phyloP scores from a whole-genome alignment of 2,888 invertebrate genomes.

The Catocala nupta region DNA sequence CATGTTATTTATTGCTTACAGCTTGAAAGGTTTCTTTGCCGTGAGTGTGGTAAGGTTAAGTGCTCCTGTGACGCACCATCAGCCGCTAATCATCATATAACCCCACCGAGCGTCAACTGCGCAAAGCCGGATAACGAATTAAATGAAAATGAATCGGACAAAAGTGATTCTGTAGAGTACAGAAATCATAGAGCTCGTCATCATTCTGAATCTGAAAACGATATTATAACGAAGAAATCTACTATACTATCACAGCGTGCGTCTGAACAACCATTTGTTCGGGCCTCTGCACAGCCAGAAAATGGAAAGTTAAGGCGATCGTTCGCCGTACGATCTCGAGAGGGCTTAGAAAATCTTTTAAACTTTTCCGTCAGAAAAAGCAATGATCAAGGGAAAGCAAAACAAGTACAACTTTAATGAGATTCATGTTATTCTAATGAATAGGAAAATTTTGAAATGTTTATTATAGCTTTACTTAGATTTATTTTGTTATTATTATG shows the following conservation, averaged over 20 bases:
- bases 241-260: conserved; percentile 59
- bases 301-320: conserved; percentile 79
- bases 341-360: conserved; percentile 80
- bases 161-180: conserved; percentile 66
- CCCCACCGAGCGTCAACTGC: conserved; percentile 44
- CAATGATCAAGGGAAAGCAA: conserved; percentile 67
- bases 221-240: conserved; percentile 46
- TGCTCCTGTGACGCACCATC: conserved; percentile 85
- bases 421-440: conserved; percentile 17
- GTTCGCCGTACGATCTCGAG: conserved; percentile 80
- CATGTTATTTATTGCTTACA: conserved; percentile 89
- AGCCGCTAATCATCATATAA: conserved; percentile 50
- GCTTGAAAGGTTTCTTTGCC: conserved; percentile 92
- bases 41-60: conserved; percentile 90
- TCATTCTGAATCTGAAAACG: conserved; percentile 66
- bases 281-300: conserved; percentile 65
- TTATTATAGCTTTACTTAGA: conserved; percentile 46
- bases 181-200: conserved; percentile 66
- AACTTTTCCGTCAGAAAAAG: conserved; percentile 74
- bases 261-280: conserved; percentile 73
- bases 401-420: conserved; percentile 62
- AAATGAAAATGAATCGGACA: conserved; percentile 47
- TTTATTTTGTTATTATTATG: conserved; percentile 23
- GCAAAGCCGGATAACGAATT: conserved; percentile 45
- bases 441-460: conserved; percentile 25